Percentiles rank a stretch among this genome's conserved stretches.
Evolutionary conservation across 2,888 invertebrate species (phyloP).

Genomic region (Agriopis leucophaearia): DNA sequence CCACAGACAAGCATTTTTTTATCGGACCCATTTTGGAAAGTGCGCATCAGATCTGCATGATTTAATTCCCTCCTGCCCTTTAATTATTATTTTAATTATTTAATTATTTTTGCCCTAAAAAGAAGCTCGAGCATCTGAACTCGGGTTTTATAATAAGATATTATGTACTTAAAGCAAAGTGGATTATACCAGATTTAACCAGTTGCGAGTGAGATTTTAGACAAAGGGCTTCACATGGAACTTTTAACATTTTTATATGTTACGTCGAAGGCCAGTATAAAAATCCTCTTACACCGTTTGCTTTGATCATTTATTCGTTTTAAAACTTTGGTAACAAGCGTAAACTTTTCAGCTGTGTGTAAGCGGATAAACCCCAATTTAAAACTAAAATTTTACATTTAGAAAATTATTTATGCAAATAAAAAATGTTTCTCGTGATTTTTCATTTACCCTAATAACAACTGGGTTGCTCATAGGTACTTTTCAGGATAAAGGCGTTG

Average conservation of each 20-base stretch:
- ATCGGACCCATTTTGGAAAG: too few relatives aligned
- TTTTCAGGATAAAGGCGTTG: too few relatives aligned
- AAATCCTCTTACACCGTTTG: slow-evolving; percentile 9
- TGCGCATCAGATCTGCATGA: too few relatives aligned
- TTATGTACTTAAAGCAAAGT: slow-evolving; percentile 35
- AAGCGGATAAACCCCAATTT: slow-evolving; percentile 13
- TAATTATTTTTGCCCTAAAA: background rate
- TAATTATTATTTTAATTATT: too few relatives aligned
- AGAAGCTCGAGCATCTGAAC: background rate
- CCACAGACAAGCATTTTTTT: too few relatives aligned
- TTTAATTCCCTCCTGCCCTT: too few relatives aligned
- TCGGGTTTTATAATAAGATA: slow-evolving; percentile 2
- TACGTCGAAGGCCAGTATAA: background rate
- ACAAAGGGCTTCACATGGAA: background rate
- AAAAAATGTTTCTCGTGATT: background rate
- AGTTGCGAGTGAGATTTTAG: slow-evolving; percentile 18
- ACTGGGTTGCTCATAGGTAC: too few relatives aligned
- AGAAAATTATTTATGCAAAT: background rate
- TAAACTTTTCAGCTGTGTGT: slow-evolving; percentile 2
- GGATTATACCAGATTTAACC: slow-evolving; percentile 48
- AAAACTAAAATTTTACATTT: slow-evolving; percentile 4
- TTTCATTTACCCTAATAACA: too few relatives aligned
- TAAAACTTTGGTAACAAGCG: slow-evolving; percentile 5
- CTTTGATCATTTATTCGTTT: slow-evolving; percentile 18
- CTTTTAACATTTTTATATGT: slow-evolving; percentile 9